phyloP scores from a whole-genome alignment of 2,113 vertebrate species.

The Leuciscus idus region DNA sequence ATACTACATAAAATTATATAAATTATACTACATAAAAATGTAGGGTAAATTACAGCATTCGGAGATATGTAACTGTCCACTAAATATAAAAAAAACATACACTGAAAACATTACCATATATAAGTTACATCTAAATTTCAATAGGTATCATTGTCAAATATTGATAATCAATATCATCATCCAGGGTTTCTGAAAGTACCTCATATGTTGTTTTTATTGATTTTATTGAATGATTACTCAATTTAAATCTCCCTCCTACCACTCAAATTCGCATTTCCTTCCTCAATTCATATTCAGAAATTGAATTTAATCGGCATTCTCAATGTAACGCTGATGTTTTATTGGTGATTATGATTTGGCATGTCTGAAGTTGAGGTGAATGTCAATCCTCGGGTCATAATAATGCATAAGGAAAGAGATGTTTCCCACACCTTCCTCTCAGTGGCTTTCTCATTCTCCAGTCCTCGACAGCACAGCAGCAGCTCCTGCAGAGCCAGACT shows the following conservation, averaged over 20 bases:
- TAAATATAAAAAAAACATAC: neutral
- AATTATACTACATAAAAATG: neutral
- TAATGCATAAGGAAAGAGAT: neutral
- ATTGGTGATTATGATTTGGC: neutral
- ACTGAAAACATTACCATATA: neutral
- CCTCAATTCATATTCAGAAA: neutral
- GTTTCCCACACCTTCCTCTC: slow-evolving; percentile 85
- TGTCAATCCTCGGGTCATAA: neutral
- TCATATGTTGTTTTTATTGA: neutral
- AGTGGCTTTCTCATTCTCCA: slow-evolving; percentile 88
- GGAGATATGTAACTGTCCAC: neutral
- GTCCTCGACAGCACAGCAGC: slow-evolving; percentile 87
- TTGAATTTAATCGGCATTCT: neutral
- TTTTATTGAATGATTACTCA: too few relatives aligned
- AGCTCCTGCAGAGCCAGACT: slow-evolving; percentile 87
- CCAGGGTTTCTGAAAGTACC: neutral
- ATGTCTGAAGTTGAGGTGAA: neutral
- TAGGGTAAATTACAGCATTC: neutral
- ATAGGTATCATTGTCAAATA: neutral
- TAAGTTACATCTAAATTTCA: neutral
- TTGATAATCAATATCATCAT: neutral
- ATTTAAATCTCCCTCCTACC: neutral
- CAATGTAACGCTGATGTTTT: neutral
- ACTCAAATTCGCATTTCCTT: neutral
- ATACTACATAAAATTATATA: too few relatives aligned